Conservation (phyloP, 1,140 invertebrate genomes). For the Xylocopa sonorina region DNA sequence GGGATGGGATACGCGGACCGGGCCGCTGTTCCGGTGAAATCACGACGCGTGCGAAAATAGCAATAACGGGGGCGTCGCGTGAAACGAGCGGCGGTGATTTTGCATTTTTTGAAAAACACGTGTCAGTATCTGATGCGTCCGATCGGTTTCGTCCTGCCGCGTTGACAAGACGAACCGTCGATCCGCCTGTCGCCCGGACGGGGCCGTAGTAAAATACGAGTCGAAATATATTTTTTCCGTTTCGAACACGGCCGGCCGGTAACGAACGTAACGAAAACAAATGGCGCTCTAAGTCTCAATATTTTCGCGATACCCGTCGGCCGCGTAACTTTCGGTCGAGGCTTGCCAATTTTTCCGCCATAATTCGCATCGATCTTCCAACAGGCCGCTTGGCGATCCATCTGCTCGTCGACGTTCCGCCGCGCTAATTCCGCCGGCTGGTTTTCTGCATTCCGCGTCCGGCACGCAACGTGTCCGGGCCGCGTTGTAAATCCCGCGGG, state of each 20-base stretch:
- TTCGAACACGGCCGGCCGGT: background rate
- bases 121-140: background rate
- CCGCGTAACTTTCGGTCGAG: background rate
- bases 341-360: background rate
- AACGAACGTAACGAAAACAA: slow-evolving; percentile 21
- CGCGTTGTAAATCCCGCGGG: slow-evolving; percentile 8
- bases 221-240: background rate
- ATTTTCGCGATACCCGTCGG: background rate
- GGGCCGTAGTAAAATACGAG: slow-evolving; percentile 1
- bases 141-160: background rate
- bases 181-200: background rate
- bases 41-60: too few relatives aligned
- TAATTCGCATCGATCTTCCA: background rate
- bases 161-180: slow-evolving; percentile 1
- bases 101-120: slow-evolving; percentile 1
- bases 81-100: slow-evolving; percentile 1
- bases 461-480: background rate
- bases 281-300: slow-evolving; percentile 9
- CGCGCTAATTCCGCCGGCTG: background rate
- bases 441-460: slow-evolving; percentile 14
- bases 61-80: background rate
- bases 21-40: background rate
- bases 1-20: too few relatives aligned
- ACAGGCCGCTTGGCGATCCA: background rate
- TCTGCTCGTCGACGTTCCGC: background rate